These are phyloP conservation scores for Belonocnema kinseyi DNA, from an alignment of 1,140 invertebrate genomes.

Conservation along the genomic window DNA sequence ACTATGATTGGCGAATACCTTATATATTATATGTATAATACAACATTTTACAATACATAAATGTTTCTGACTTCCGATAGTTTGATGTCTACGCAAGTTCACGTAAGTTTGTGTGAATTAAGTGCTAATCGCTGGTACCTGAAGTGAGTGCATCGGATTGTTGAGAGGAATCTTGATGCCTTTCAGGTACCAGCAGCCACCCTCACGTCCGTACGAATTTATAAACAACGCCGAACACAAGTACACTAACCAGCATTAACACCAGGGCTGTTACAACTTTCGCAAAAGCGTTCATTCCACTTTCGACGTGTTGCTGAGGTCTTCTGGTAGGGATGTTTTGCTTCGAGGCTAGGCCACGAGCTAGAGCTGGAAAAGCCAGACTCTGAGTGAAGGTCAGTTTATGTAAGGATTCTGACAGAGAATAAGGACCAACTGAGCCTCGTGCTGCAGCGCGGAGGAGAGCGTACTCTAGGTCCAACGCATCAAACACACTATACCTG, in stretches of 20 bases:
- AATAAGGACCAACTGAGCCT: constrained; percentile 84
- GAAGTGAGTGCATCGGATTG: constrained; percentile 36
- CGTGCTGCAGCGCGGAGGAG: constrained; percentile 81
- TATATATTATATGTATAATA: too few species aligned
- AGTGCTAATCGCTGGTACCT: constrained; percentile 42
- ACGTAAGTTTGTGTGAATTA: constrained; percentile 29
- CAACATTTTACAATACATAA: too few species aligned
- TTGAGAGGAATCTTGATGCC: constrained; percentile 52
- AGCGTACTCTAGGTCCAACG: constrained; percentile 83
- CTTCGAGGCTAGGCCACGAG: constrained; percentile 81
- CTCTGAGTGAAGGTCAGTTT: constrained; percentile 87
- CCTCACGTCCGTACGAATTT: constrained; percentile 87
- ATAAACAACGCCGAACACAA: constrained; percentile 85
- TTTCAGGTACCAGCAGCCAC: constrained; percentile 81
- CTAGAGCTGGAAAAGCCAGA: constrained; percentile 83
- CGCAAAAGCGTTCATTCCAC: constrained; percentile 82
- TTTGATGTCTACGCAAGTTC: neutral
- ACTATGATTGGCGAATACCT: too few species aligned
- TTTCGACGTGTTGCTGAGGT: constrained; percentile 78
- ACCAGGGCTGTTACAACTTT: constrained; percentile 84
- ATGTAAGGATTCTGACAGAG: constrained; percentile 83
- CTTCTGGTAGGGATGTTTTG: constrained; percentile 78
- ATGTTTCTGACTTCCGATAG: too few species aligned
- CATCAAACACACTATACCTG: constrained; percentile 83
- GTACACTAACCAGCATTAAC: constrained; percentile 82